Base-by-base conservation (phyloP, 2,113 vertebrate species). In the Glaucidium brasilianum region DNA sequence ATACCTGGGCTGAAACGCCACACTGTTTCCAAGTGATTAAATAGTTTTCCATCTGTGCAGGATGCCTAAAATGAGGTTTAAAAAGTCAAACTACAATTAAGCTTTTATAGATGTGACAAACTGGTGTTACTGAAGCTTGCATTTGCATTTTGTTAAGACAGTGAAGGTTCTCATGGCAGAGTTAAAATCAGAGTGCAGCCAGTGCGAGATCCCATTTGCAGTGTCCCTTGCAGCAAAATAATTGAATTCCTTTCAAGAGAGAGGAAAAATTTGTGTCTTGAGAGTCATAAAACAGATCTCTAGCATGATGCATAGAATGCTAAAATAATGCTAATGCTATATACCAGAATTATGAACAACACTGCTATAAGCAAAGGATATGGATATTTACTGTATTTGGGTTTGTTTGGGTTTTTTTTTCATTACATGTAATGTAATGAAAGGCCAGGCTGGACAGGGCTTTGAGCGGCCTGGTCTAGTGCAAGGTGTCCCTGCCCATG, bases 1-100 rank as follows among this genome's bases (percentile, higher is more conserved):
- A 99, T 98, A 34, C 99, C 99, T 1, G 99, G 99, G 86, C 99
- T 99, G 97, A 99, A 99, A 63, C 99, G 99, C 99, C 99, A 99
- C 63, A 98, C 97, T 2, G 99, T 99, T 97, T 99, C 99, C 97
- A 99, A 92, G 96, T 99, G 99, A 97, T 99, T 99, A 96, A 99
- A 99, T 56, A 99, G 98, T 85, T 96, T 99, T 29, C 99, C 99
- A 5, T 99, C 99, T 6, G 99, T 99, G 96, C 99, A 99, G 32
- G 99, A 98, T 8, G 99, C 99, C 99, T 99, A 84, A 45, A 94
- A 96, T 6, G 74, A 91, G 93, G 94, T 41, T 76, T 10, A 34
- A 95, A 39, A 92, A 69, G 69, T 37, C 8, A 97, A 90, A 68
- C 72, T 58, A 78, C 15, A 69, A 5, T 88, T 47, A 86, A 93